Evolutionary conservation across 2,113 vertebrate species (phyloP), one percentile per base, ranked within the genome.

Genomic region (Ctenomys sociabilis): DNA sequence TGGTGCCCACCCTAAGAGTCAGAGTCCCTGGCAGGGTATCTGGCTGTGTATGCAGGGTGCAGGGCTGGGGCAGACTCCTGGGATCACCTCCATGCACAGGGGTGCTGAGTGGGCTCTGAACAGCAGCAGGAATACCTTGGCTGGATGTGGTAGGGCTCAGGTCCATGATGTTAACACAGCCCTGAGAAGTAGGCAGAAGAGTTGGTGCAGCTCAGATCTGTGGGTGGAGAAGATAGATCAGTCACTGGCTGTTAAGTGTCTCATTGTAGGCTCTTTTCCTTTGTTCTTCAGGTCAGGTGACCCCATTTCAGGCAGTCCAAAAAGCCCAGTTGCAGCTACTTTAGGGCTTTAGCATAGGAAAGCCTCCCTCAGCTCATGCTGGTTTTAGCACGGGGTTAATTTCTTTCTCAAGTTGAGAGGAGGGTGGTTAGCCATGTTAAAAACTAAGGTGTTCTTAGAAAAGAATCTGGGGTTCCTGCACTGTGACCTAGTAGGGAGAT

Each of bases 301-400:
- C 5, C 63, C 30, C 24, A 26, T 75, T 61, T 26, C 45, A 57
- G 11, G 12, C 35, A 4, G 5, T 35, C 52, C 17, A 45, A 61
- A 57, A 63, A 94, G 3, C 43, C 17, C 16, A 30, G 19, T 30
- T 45, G 70, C 63, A 85, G 57, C n/a, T 63, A 45, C 88, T 86
- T 85, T 21, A 35, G 91, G 52, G 35, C 37, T 85, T 75, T 54
- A 77, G 45, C 49, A 80, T 40, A 64, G 57, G 83, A 88, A 63
- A 73, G 28, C 30, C 28, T 40, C 28, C 4, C 40, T 32, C 68
- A 43, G 40, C 28, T n/a, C 4, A 32, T 1, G 24, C 35, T 28
- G 32, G 12, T 30, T 26, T 82, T 68, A 52, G 19, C 9, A 54
- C 49, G 14, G 12, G 9, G 66, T 57, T 49, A 52, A 52, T 75